Percentiles rank a stretch among this genome's conserved stretches.
Conservation (phyloP, 1,140 invertebrate genomes). For the Chrysomallon squamiferum region DNA sequence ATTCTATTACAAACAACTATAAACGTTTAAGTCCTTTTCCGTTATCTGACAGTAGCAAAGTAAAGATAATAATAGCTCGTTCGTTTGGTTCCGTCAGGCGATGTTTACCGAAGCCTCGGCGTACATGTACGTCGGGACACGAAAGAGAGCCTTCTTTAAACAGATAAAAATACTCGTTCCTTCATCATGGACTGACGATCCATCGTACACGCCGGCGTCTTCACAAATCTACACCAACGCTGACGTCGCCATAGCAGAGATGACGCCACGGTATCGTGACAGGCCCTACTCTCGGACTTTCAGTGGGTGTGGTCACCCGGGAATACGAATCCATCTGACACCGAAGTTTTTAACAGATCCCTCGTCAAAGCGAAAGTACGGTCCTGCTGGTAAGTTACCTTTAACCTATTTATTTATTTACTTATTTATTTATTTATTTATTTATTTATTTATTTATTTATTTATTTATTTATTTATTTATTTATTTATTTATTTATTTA, state of each 20-base stretch:
- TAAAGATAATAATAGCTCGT: too few species aligned
- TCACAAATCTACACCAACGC: conserved; percentile 31
- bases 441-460: too few species aligned
- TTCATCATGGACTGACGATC: conserved; percentile 45
- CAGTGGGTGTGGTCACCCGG: conserved; percentile 55
- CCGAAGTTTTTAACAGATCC: conserved; percentile 36
- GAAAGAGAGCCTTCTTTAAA: conserved; percentile 52
- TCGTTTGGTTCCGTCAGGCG: conserved; percentile 34
- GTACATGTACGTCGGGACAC: conserved; percentile 50
- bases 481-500: too few species aligned
- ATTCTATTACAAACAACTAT: too few species aligned
- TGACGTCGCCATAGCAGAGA: conserved; percentile 30
- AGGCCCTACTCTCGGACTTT: conserved; percentile 25
- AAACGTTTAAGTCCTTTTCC: too few species aligned
- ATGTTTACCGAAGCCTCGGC: conserved; percentile 41
- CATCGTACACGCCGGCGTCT: conserved; percentile 12
- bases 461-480: too few species aligned
- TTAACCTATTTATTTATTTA: too few species aligned
- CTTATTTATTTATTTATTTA: too few species aligned
- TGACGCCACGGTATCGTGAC: not conserved
- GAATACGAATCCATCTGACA: conserved; percentile 52
- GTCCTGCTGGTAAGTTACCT: conserved; percentile 23
- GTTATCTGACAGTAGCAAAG: too few species aligned
- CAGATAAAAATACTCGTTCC: conserved; percentile 60
- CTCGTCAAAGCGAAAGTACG: not conserved